phyloP scores from a whole-genome alignment of 1,140 invertebrate species.

The Plutomurus gul region DNA sequence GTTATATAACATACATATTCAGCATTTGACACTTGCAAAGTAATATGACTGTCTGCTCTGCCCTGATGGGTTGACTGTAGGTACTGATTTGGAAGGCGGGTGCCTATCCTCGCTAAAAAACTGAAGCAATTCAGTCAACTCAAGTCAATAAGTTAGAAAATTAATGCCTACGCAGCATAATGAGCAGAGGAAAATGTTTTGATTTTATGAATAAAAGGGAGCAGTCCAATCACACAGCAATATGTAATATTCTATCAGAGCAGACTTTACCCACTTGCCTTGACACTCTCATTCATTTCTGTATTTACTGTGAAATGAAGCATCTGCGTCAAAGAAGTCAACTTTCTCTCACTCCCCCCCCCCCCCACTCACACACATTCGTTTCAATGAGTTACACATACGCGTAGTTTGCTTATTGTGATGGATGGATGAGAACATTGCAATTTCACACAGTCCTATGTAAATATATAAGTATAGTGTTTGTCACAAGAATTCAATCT shows the following conservation, averaged over 20 bases:
- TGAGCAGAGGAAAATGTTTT: neutral
- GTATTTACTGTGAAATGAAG: neutral
- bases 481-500: too few species aligned
- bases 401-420: too few species aligned
- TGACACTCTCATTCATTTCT: neutral
- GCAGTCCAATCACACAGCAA: neutral
- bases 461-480: too few species aligned
- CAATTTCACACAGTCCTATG: too few species aligned
- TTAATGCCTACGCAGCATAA: conserved; percentile 19
- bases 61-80: too few species aligned
- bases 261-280: too few species aligned
- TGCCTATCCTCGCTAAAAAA: too few species aligned
- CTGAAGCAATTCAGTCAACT: too few species aligned
- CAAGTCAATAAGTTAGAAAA: conserved; percentile 20
- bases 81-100: too few species aligned
- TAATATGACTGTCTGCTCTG: too few species aligned
- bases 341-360: neutral
- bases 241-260: too few species aligned
- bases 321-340: neutral
- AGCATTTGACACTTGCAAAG: neutral
- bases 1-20: neutral
- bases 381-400: neutral
- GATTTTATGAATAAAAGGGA: conserved; percentile 2
- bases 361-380: neutral
- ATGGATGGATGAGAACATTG: too few species aligned